These are phyloP conservation scores for Arnoldichthys spilopterus DNA, from an alignment of 2,797 vertebrate genomes.

Conservation along the genomic window DNA sequence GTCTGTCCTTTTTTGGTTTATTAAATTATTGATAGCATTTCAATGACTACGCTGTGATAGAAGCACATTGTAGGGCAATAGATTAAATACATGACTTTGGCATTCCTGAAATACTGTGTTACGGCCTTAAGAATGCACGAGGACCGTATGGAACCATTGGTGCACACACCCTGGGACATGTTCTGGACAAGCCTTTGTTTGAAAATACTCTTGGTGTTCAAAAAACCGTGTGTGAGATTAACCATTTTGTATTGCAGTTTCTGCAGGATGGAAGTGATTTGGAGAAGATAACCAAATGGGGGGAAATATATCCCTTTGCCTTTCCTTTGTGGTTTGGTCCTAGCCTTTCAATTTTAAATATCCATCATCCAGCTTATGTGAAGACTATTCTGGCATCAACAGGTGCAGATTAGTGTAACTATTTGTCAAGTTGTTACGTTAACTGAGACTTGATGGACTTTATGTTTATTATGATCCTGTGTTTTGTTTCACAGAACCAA, in stretches of 20 bases:
- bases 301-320: slow-evolving; percentile 77
- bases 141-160: not conserved
- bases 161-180: no score
- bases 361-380: slow-evolving; percentile 88
- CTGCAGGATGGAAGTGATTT: slow-evolving; percentile 73
- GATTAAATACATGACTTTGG: slow-evolving; percentile 3
- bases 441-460: not conserved
- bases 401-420: slow-evolving; percentile 71
- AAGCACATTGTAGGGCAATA: slow-evolving; percentile 6
- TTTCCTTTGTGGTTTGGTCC: slow-evolving; percentile 84
- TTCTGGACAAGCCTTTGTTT: not conserved
- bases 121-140: not conserved
- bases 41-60: not conserved
- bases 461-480: slow-evolving; percentile 4
- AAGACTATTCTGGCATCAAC: slow-evolving; percentile 79
- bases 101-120: slow-evolving; percentile 16
- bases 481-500: slow-evolving; percentile 71
- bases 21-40: slow-evolving; percentile 12
- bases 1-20: not conserved
- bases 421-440: not conserved
- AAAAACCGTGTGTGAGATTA: not conserved
- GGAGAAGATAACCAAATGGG: slow-evolving; percentile 58
- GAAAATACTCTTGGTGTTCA: not conserved
- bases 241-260: slow-evolving; percentile 64
- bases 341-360: slow-evolving; percentile 65